Base-by-base conservation (phyloP, 2,888 invertebrate genomes). In the Molanna angustata region DNA sequence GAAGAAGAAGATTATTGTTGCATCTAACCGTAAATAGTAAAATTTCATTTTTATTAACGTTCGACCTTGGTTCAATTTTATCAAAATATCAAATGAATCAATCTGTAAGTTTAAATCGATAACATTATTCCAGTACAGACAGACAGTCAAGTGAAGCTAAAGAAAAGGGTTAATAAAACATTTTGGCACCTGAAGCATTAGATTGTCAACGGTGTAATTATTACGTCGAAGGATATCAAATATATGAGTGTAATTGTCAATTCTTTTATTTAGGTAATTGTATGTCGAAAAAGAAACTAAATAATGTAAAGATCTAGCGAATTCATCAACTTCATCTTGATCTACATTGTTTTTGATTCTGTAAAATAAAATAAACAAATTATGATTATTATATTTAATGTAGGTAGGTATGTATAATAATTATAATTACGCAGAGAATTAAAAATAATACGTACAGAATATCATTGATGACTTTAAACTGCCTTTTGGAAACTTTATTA, bases 251-350 rank as follows among this genome's bases (percentile, higher is more conserved):
- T 54, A 27, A 41, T 51, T 48, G n/a, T 35, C 42, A 14, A 42
- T 48, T 31, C 20, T 39, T 41, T 31, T 22, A n/a, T 48, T n/a
- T 21, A 20, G 19, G 46, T 57, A 57, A 31, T 48, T 31, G 17
- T 50, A 57, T 20, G 57, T 49, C 22, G 53, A 50, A 40, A 54
- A 47, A 17, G 57, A 47, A 7, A 50, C 31, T 7, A 57, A 42
- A 3, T 41, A 54, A 18, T 44, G 21, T 9, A 57, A 39, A 35
- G 53, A 54, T 19, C 27, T 51, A 2, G 44, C 57, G 27, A 57
- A 57, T 11, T 47, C 22, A 13, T 44, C 31, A 19, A 51, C 43
- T n/a, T 49, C 54, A 6, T n/a, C 18, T 14, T 50, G 32, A 2
- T 45, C 16, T 3, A 56, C 27, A 9, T 40, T 20, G 16, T 49